phyloP scores from a whole-genome alignment of 2,113 vertebrate species.

The Microcebus lehilahytsara region DNA sequence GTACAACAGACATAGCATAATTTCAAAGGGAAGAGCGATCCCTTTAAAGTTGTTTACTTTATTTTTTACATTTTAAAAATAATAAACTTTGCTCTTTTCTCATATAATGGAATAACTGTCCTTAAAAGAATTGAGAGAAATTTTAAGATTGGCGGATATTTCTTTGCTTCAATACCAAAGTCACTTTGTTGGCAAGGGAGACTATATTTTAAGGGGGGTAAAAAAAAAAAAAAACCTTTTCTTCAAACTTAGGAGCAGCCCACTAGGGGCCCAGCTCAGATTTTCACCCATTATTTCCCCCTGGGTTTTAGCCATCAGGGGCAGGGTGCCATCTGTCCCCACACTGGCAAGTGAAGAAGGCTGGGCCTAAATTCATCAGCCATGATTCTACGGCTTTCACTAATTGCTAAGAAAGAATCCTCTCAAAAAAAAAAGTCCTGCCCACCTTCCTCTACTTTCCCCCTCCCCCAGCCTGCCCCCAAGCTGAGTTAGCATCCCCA shows the following conservation, averaged over 20 bases:
- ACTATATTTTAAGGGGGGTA: background rate
- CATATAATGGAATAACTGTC: background rate
- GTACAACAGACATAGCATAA: background rate
- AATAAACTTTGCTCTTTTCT: constrained; percentile 31
- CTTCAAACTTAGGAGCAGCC: constrained; percentile 1
- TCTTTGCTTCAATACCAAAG: constrained; percentile 36
- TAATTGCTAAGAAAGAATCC: constrained; percentile 35
- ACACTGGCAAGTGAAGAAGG: background rate
- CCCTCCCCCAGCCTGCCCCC: background rate
- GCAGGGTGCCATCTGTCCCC: constrained; percentile 1
- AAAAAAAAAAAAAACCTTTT: background rate
- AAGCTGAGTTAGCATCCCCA: constrained; percentile 3
- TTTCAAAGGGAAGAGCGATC: background rate
- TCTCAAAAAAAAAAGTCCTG: background rate
- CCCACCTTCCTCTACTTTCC: background rate
- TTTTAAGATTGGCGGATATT: constrained; percentile 1
- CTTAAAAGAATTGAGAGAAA: constrained; percentile 24
- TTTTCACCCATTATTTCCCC: constrained; percentile 4
- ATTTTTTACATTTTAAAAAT: constrained; percentile 45
- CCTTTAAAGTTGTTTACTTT: background rate
- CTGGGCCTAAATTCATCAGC: background rate
- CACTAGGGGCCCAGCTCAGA: background rate
- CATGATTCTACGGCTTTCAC: constrained; percentile 13
- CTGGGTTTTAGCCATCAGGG: background rate
- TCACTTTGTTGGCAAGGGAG: background rate